Evolutionary conservation across 2,888 invertebrate species (phyloP).

Genomic region (Callosobruchus maculatus): DNA sequence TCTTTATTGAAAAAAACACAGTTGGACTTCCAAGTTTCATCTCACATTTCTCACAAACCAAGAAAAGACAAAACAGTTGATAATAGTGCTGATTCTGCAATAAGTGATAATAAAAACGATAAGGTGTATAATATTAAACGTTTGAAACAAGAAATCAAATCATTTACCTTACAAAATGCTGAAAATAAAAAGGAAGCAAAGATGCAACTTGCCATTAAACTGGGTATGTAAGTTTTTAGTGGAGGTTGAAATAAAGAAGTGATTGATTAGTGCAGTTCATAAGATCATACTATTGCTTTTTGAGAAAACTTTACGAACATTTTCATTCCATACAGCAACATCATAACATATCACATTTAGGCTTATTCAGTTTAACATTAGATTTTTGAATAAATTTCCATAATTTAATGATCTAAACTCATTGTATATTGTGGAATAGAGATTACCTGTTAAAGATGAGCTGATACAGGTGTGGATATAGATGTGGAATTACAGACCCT

Average conservation of each 20-base stretch:
- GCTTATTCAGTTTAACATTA: too few species aligned
- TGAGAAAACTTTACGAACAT: too few species aligned
- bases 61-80: conserved; percentile 43
- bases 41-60: conserved; percentile 54
- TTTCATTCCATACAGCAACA: too few species aligned
- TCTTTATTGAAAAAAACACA: conserved; percentile 51
- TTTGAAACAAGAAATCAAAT: conserved; percentile 76
- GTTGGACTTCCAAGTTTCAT: conserved; percentile 51
- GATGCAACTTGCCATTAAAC: conserved; percentile 70
- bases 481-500: too few species aligned
- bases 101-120: conserved; percentile 8
- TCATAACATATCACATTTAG: too few species aligned
- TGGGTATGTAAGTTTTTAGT: conserved; percentile 54
- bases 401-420: too few species aligned
- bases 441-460: too few species aligned
- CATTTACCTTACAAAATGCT: conserved; percentile 73
- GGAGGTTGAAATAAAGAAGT: not conserved
- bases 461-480: too few species aligned
- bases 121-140: conserved; percentile 68
- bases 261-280: not conserved
- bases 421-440: too few species aligned
- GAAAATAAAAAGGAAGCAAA: conserved; percentile 74
- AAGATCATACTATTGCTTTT: too few species aligned
- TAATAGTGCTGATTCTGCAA: conserved; percentile 8
- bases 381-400: too few species aligned